Percentiles rank a stretch among this genome's conserved stretches.
phyloP scores from a whole-genome alignment of 2,888 invertebrate genomes.

The Koerneria pararmatus region DNA sequence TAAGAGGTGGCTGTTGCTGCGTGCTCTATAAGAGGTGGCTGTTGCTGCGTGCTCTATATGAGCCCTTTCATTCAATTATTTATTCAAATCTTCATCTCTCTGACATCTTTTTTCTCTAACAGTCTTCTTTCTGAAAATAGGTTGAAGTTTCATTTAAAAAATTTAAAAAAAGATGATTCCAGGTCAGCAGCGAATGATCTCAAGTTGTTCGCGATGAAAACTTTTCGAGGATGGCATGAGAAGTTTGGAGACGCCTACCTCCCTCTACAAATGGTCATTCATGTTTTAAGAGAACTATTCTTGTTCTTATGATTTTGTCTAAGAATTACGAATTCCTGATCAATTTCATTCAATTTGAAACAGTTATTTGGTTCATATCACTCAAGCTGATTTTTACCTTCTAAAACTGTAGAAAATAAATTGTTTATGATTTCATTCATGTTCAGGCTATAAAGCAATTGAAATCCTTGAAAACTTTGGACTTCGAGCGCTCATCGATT shows the following conservation, averaged over 20 bases:
- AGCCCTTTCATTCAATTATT: no score
- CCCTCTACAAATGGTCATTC: conserved; percentile 32
- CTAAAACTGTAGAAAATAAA: conserved; percentile 26
- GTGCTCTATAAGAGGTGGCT: no score
- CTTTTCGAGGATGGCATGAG: conserved; percentile 42
- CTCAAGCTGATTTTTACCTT: no score
- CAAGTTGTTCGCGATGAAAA: conserved; percentile 37
- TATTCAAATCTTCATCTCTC: no score
- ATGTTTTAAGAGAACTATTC: background rate
- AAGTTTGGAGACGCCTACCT: conserved; percentile 37
- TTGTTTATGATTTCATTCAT: background rate
- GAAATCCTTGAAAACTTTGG: conserved; percentile 36
- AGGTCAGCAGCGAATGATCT: conserved; percentile 24
- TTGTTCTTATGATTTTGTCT: background rate
- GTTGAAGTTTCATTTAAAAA: no score
- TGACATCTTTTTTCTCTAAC: no score
- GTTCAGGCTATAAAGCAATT: conserved; percentile 4
- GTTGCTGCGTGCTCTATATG: no score
- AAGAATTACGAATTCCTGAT: no score
- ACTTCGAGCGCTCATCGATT: conserved; percentile 30
- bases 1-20: no score
- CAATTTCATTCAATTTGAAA: no score
- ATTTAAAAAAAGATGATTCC: background rate
- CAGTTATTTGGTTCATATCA: no score
- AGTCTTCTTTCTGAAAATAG: no score